Evolutionary conservation across 1,140 invertebrate species (phyloP), one percentile per base, ranked within the genome.

Genomic region (Heterodera carotae): DNA sequence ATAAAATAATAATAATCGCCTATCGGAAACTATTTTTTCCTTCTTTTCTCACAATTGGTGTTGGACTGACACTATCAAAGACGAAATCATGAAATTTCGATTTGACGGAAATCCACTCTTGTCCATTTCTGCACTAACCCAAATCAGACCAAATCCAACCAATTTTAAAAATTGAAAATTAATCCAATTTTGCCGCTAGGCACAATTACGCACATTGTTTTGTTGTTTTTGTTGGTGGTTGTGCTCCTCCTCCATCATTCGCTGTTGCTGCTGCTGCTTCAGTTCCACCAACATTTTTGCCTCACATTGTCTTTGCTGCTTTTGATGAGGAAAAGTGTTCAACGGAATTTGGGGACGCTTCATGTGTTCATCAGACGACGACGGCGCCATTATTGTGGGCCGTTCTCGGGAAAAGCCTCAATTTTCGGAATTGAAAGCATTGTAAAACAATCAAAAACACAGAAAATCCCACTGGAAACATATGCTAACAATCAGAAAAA

Each of bases 291-390:
- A 31, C n/a, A 34, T 66, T 34, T 66, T 22, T 15, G 48, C 48
- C 48, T 56, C 48, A 12, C 48, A 56, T 22, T 56, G 48, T 22
- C 48, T 8, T 66, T 66, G 62, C 1, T 18, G 62, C 4, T 12
- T 56, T 34, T 31, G 27, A n/a, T 29, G 15, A 27, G 62, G 62
- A n/a, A 66, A 66, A 31, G 62, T 66, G 62, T 29, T n/a, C 62
- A 66, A 6, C 29, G 62, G 62, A 66, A 66, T 66, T 29, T 66
- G 62, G 1, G 62, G 60, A 62, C 10, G 48, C 48, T 18, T 22
- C 22, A 43, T 12, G 2, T 43, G 39, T 12, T 43, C 39, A 43
- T 43, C 6, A 43, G 33, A 66, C 12, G 62, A 31, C 5, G 29
- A 18, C 22, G 62, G 27, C n/a, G 29, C 6, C 29, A 27, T 12